Percentiles rank a stretch among this genome's conserved stretches.
Conservation (phyloP, 2,797 vertebrate species). For the Scleropages formosus region DNA sequence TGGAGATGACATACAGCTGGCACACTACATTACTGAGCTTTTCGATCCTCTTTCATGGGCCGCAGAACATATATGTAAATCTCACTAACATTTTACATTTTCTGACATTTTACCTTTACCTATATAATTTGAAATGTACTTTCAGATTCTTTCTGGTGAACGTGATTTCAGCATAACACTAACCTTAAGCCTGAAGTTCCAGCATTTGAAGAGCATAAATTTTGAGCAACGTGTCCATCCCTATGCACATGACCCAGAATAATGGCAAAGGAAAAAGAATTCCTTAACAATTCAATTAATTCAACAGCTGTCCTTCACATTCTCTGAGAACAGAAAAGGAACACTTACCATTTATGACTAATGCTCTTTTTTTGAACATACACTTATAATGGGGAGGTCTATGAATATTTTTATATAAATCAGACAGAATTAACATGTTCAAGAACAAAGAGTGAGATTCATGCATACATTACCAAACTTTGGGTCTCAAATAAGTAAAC, state of each 20-base stretch:
- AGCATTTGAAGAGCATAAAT: background rate
- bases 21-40: background rate
- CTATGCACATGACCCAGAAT: background rate
- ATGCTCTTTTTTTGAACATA: conserved; percentile 1
- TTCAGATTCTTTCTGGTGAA: background rate
- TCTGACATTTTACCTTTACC: background rate
- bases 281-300: background rate
- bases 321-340: background rate
- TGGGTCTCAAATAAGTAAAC: background rate
- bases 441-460: conserved; percentile 1
- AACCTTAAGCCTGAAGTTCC: background rate
- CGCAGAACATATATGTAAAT: background rate
- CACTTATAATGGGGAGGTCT: background rate
- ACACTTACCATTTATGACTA: conserved; percentile 3
- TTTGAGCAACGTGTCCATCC: background rate
- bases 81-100: background rate
- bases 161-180: too few relatives aligned
- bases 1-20: background rate
- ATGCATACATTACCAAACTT: background rate
- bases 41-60: background rate
- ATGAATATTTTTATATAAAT: background rate
- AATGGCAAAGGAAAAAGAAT: background rate
- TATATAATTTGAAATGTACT: background rate
- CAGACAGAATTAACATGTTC: background rate
- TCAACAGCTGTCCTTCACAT: background rate